phyloP scores from a whole-genome alignment of 1,140 invertebrate species.

The Heliconius nattereri region DNA sequence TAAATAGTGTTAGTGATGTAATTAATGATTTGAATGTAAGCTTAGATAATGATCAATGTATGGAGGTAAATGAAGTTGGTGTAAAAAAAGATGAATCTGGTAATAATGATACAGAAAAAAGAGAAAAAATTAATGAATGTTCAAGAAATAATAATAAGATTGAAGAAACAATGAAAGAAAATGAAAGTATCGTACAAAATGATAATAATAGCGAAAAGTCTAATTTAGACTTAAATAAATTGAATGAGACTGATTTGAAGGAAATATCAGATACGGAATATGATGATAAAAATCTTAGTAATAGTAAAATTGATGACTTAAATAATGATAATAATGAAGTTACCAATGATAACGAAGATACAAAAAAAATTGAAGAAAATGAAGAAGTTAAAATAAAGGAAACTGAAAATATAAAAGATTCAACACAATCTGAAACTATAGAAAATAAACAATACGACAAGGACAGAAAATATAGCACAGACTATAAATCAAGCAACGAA shows the following conservation, averaged over 20 bases:
- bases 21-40: background rate
- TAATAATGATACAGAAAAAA: slow-evolving; percentile 22
- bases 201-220: slow-evolving; percentile 22
- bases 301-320: background rate
- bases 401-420: background rate
- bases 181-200: slow-evolving; percentile 5
- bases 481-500: slow-evolving; percentile 4
- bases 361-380: background rate
- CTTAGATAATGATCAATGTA: slow-evolving; percentile 30
- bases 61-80: slow-evolving; percentile 21
- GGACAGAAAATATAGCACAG: slow-evolving; percentile 15
- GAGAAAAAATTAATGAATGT: slow-evolving; percentile 22
- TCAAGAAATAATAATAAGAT: slow-evolving; percentile 12
- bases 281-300: background rate
- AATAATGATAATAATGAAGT: background rate
- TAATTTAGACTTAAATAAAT: background rate
- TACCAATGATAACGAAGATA: background rate
- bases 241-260: background rate
- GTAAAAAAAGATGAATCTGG: slow-evolving; percentile 31
- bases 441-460: background rate
- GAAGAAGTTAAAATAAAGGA: background rate
- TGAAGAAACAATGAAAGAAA: background rate
- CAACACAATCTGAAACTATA: background rate
- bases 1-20: background rate
- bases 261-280: background rate